Percentiles rank a stretch among this genome's conserved stretches.
Evolutionary conservation across 2,797 vertebrate species (phyloP).

Genomic region (Chromis chromis): DNA sequence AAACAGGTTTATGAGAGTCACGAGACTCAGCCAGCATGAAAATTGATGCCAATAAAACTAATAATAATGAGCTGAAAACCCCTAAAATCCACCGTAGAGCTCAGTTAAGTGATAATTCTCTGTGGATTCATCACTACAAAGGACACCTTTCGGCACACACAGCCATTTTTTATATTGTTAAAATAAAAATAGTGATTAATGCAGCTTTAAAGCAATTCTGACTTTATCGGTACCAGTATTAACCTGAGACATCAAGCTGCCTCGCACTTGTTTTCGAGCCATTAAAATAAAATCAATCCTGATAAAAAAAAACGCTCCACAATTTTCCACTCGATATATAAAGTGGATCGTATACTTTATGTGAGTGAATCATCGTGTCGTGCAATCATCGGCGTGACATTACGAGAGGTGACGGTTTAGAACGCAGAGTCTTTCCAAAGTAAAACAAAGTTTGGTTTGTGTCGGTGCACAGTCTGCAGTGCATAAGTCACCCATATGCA

Average conservation of each 20-base stretch:
- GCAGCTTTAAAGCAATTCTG: not conserved
- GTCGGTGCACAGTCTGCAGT: not conserved
- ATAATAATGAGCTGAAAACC: not conserved
- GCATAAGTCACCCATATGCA: not conserved
- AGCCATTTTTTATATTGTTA: not conserved
- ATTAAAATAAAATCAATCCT: conserved; percentile 19
- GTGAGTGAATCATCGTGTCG: conserved; percentile 4
- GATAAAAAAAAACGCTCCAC: conserved; percentile 1
- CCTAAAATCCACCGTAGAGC: not conserved
- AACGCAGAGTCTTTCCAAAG: not conserved
- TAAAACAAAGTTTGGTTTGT: conserved; percentile 15
- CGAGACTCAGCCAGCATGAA: not conserved
- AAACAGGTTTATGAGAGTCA: not conserved
- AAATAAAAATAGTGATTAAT: conserved; percentile 2
- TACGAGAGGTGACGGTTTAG: conserved; percentile 1
- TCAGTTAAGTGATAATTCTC: not conserved
- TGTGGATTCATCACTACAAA: not conserved
- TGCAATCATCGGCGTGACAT: conserved; percentile 1
- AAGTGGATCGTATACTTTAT: conserved; percentile 22
- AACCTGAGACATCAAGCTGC: not conserved
- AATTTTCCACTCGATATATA: conserved; percentile 7
- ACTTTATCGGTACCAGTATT: not conserved
- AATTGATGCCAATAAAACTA: not conserved
- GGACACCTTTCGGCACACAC: not conserved
- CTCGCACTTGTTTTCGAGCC: conserved; percentile 15